Evolutionary conservation across 2,888 invertebrate species (phyloP).

Genomic region (Dryocosmus kuriphilus): DNA sequence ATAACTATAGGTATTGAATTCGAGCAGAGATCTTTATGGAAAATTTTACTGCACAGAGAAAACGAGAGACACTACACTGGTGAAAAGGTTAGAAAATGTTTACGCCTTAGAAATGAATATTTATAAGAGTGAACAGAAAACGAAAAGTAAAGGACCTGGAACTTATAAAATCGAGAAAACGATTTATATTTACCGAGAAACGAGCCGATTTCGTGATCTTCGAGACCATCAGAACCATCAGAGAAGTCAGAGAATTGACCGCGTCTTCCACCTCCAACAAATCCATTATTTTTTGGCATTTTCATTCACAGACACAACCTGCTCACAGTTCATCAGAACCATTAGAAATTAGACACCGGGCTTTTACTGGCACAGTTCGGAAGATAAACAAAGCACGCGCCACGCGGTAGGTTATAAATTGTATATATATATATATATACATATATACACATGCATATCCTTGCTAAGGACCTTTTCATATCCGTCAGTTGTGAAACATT

Average conservation of each 20-base stretch:
- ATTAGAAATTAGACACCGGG: neutral
- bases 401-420: no score
- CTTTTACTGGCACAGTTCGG: neutral
- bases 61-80: neutral
- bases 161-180: neutral
- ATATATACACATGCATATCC: no score
- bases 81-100: neutral
- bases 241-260: neutral
- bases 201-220: neutral
- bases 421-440: no score
- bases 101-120: neutral
- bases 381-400: neutral
- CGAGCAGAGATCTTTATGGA: no score
- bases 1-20: no score
- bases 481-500: no score
- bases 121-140: neutral
- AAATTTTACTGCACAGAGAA: no score
- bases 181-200: neutral
- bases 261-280: neutral
- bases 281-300: neutral
- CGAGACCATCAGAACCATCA: neutral
- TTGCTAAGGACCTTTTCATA: no score
- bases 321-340: neutral
- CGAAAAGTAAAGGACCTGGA: constrained; percentile 26
- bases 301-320: neutral